phyloP scores from a whole-genome alignment of 2,888 invertebrate species.

The Empis stercorea region DNA sequence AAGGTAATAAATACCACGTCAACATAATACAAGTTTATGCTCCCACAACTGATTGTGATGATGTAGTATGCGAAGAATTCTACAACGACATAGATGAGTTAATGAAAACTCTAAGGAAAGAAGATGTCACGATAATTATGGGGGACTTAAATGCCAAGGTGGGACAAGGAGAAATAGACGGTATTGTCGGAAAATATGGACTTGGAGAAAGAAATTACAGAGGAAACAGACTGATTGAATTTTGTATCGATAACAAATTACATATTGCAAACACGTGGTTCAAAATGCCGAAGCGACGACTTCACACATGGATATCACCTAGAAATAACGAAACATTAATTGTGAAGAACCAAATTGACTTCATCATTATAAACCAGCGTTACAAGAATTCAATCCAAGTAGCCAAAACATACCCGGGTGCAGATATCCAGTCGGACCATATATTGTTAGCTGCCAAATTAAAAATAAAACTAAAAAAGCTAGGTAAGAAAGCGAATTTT shows the following conservation, averaged over 20 bases:
- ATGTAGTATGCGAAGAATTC: background rate
- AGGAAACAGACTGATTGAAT: background rate
- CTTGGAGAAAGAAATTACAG: background rate
- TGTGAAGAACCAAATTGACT: background rate
- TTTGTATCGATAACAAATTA: background rate
- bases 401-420: background rate
- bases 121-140: background rate
- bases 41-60: background rate
- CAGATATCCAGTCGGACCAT: background rate
- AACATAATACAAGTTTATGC: background rate
- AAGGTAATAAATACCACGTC: background rate
- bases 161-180: background rate
- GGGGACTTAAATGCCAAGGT: background rate
- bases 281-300: background rate
- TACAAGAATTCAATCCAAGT: background rate
- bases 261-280: background rate
- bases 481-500: background rate
- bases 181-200: background rate
- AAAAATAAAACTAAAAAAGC: background rate
- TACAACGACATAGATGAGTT: background rate
- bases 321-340: background rate
- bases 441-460: background rate
- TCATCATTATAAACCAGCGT: background rate
- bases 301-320: background rate
- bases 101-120: background rate